Evolutionary conservation across 2,113 vertebrate genomes (phyloP).

Genomic region (Zosterops lateralis): DNA sequence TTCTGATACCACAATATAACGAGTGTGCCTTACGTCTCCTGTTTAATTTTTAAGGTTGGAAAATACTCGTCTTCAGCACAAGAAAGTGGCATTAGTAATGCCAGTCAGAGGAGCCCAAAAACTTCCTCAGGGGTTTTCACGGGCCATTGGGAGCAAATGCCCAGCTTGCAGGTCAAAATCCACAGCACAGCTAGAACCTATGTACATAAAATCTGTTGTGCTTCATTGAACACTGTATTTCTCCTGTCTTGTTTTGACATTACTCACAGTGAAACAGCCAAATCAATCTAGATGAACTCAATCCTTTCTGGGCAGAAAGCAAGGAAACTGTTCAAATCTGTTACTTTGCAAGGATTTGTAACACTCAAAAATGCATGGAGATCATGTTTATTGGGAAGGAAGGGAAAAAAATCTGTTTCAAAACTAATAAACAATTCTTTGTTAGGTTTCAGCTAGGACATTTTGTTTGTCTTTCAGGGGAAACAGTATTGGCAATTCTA

Average conservation of each 20-base stretch:
- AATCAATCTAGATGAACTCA: conserved; percentile 38
- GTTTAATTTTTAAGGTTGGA: neutral
- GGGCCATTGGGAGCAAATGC: conserved; percentile 61
- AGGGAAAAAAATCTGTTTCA: neutral
- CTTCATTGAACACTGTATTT: conserved; percentile 51
- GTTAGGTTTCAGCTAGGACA: neutral
- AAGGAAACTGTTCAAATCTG: neutral
- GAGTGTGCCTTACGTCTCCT: neutral
- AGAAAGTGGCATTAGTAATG: conserved; percentile 3
- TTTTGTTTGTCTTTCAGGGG: neutral
- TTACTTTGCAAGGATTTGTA: neutral
- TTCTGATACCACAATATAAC: neutral
- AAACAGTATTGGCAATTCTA: neutral
- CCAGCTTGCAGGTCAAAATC: conserved; percentile 58
- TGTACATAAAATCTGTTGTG: conserved; percentile 40
- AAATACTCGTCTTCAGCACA: neutral
- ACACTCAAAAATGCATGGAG: neutral
- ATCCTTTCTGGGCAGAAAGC: neutral
- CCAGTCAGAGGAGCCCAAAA: conserved; percentile 1
- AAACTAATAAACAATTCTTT: neutral
- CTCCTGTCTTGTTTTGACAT: conserved; percentile 56
- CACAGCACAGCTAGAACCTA: conserved; percentile 38
- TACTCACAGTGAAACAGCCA: conserved; percentile 36
- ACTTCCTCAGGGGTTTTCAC: conserved; percentile 40
- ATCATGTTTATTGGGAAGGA: neutral